phyloP scores from a whole-genome alignment of 2,113 vertebrate species.

The Lepus europaeus region DNA sequence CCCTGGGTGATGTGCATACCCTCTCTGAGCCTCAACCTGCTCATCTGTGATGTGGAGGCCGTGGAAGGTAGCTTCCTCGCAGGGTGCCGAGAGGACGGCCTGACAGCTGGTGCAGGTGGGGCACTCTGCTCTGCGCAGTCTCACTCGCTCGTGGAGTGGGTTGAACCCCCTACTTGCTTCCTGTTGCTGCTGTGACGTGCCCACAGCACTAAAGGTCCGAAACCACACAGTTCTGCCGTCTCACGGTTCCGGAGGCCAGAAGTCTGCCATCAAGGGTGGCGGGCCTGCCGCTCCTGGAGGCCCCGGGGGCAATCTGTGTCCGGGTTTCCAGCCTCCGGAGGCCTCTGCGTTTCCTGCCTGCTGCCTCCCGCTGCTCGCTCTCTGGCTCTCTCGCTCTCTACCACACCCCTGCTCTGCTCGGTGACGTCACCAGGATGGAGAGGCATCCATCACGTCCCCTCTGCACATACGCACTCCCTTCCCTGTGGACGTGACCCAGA shows the following conservation, averaged over 20 bases:
- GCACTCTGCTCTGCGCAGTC: no score
- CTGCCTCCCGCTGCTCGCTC: not conserved
- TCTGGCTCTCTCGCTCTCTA: no score
- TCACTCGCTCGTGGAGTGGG: no score
- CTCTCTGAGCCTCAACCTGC: not conserved
- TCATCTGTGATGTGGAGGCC: not conserved
- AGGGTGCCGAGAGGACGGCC: not conserved
- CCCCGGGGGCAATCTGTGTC: not conserved
- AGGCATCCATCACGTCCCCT: accelerated
- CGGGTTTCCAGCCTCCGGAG: not conserved
- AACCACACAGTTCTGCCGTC: not conserved
- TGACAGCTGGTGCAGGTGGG: not conserved
- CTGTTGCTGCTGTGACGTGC: not conserved
- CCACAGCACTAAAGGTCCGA: no score
- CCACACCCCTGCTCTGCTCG: no score
- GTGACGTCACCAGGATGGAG: no score
- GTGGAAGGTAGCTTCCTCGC: not conserved
- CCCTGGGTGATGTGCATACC: no score
- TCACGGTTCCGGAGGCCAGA: not conserved
- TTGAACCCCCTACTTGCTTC: not conserved
- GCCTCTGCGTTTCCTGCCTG: not conserved
- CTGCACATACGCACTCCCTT: not conserved
- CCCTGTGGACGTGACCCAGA: not conserved
- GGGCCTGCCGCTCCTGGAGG: not conserved
- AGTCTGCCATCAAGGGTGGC: not conserved